These are phyloP conservation scores for Fabriciana adippe DNA, from an alignment of 2,888 invertebrate species.

Conservation along the genomic window DNA sequence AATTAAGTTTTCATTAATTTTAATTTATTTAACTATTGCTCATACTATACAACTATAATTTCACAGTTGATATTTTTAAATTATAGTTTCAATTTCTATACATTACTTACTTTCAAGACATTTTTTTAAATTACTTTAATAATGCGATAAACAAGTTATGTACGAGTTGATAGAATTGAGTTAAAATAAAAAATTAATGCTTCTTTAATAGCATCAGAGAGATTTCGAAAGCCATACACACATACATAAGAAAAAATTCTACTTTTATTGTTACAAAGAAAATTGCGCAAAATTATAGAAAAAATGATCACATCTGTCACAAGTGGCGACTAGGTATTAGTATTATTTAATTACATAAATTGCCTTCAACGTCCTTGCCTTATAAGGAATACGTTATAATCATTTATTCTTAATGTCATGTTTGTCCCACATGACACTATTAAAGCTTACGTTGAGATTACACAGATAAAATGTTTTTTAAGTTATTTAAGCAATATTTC, in stretches of 20 bases:
- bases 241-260: slow-evolving; percentile 10
- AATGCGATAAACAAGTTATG: slow-evolving; percentile 1
- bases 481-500: neutral
- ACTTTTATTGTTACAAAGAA: slow-evolving; percentile 11
- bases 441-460: slow-evolving; percentile 1
- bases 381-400: slow-evolving; percentile 38
- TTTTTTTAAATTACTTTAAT: slow-evolving; percentile 4
- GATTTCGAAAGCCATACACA: slow-evolving; percentile 9
- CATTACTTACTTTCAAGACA: neutral
- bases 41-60: too few species aligned
- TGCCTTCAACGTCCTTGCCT: slow-evolving; percentile 43
- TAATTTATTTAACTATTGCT: too few species aligned
- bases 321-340: slow-evolving; percentile 14
- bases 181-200: slow-evolving; percentile 19
- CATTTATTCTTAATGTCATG: slow-evolving; percentile 36
- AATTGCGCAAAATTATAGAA: slow-evolving; percentile 7
- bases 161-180: slow-evolving; percentile 3
- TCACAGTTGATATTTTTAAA: too few species aligned
- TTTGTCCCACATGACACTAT: slow-evolving; percentile 31
- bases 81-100: too few species aligned
- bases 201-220: slow-evolving; percentile 18
- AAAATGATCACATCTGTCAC: neutral
- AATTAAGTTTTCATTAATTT: too few species aligned
- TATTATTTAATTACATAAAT: slow-evolving; percentile 29
- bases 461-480: neutral